Percentiles rank a stretch among this genome's conserved stretches.
Conservation (phyloP, 2,113 vertebrate species). For the Bubalus kerabau region DNA sequence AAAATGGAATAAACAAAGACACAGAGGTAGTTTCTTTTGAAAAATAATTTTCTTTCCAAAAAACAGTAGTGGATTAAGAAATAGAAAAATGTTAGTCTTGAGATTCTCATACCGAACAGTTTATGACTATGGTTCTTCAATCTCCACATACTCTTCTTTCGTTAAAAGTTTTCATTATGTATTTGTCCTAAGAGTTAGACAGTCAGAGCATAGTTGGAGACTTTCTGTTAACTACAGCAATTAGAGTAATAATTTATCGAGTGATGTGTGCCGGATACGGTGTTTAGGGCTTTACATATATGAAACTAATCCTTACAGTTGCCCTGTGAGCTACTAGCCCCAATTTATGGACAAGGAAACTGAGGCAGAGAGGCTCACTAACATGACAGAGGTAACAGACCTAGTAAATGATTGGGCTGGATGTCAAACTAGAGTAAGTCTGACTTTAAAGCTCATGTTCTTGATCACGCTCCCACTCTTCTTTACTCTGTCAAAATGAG, state of each 20-base stretch:
- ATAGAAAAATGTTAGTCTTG: background rate
- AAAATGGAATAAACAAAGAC: background rate
- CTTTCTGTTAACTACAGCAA: background rate
- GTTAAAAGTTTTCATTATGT: background rate
- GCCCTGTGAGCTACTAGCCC: background rate
- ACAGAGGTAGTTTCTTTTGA: background rate
- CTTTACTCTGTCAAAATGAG: background rate
- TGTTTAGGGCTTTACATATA: background rate
- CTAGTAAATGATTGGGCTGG: background rate
- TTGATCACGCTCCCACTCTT: background rate
- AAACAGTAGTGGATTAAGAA: background rate
- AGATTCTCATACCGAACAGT: background rate
- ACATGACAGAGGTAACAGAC: background rate
- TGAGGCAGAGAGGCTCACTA: background rate
- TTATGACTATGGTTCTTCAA: background rate
- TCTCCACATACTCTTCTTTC: background rate
- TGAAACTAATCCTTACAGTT: background rate
- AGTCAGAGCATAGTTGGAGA: background rate
- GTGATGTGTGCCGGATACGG: background rate
- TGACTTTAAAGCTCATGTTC: background rate
- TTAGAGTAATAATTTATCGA: background rate
- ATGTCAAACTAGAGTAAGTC: background rate
- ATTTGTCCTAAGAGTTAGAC: background rate
- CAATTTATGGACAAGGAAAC: background rate
- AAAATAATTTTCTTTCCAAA: background rate